A percentile compares a stretch with the other conserved stretches of the same genome.
These are phyloP conservation scores for Dinocampus coccinellae DNA, from an alignment of 2,888 invertebrate species.

Conservation along the genomic window DNA sequence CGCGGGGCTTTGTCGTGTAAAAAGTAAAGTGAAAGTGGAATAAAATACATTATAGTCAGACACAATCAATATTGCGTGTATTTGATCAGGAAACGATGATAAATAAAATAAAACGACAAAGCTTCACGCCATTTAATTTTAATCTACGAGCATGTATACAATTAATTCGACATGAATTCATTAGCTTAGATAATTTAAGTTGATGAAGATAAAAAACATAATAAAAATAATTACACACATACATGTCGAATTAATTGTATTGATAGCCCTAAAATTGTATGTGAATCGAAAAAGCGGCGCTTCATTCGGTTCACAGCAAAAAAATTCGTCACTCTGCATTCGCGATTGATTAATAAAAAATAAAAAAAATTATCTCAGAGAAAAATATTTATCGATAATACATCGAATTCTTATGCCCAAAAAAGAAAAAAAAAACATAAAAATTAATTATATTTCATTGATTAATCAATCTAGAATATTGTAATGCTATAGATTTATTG, in stretches of 20 bases:
- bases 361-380: conserved; percentile 14
- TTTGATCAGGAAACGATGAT: conserved; percentile 2
- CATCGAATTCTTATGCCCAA: background rate
- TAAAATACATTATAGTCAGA: background rate
- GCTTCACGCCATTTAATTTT: conserved; percentile 43
- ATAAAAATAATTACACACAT: conserved; percentile 24
- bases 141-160: conserved; percentile 47
- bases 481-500: background rate
- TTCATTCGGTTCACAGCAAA: conserved; percentile 55
- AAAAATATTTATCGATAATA: conserved; percentile 26
- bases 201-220: conserved; percentile 5
- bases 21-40: background rate
- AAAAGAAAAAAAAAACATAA: conserved; percentile 13
- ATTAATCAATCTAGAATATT: background rate
- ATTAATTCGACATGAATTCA: conserved; percentile 30
- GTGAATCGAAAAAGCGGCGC: conserved; percentile 55
- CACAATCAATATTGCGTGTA: background rate
- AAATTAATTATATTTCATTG: conserved; percentile 13
- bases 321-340: conserved; percentile 64
- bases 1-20: conserved; percentile 49
- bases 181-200: conserved; percentile 19
- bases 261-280: conserved; percentile 48
- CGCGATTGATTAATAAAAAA: conserved; percentile 53
- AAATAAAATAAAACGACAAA: conserved; percentile 41
- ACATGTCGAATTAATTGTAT: conserved; percentile 42